Evolutionary conservation across 2,113 vertebrate genomes (phyloP).

Genomic region (Choloepus hoffmanni): DNA sequence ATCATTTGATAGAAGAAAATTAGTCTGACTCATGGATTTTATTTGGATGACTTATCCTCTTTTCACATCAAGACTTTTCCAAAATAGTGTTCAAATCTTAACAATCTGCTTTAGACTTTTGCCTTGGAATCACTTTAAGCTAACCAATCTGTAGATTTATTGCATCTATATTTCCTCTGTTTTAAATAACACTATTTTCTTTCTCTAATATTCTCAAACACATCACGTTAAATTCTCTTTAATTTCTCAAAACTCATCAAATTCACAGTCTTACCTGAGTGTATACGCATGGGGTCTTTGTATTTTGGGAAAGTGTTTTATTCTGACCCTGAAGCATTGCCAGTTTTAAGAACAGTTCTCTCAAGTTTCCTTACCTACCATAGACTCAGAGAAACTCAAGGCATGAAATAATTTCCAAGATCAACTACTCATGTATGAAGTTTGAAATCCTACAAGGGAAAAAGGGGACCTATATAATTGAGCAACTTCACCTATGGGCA

Average conservation of each 20-base stretch:
- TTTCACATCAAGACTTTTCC: neutral
- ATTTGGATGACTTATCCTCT: neutral
- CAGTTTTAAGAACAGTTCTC: neutral
- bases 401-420: neutral
- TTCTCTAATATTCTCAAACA: neutral
- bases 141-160: neutral
- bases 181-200: neutral
- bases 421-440: neutral
- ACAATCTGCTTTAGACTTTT: neutral
- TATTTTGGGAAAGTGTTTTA: neutral
- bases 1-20: neutral
- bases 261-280: neutral
- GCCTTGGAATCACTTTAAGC: neutral
- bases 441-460: neutral
- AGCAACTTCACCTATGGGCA: neutral
- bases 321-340: neutral
- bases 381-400: neutral
- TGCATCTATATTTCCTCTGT: neutral
- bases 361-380: neutral
- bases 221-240: neutral
- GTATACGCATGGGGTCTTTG: neutral
- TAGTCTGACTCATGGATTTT: neutral
- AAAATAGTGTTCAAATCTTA: neutral
- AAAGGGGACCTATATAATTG: neutral
- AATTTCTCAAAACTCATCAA: neutral